Evolutionary conservation across 2,888 invertebrate genomes (phyloP).

Genomic region (Catocala nupta): DNA sequence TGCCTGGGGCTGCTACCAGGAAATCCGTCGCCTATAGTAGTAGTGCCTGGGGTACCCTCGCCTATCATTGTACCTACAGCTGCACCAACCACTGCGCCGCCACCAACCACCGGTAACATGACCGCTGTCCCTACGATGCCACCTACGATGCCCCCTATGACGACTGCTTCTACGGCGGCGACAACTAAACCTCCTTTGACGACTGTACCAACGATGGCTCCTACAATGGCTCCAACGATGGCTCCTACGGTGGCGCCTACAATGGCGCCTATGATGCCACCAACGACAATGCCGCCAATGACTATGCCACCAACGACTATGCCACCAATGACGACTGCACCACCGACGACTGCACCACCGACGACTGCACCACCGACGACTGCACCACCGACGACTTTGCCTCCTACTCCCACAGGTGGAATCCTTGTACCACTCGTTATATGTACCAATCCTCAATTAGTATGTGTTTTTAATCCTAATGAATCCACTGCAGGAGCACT

Average conservation of each 20-base stretch:
- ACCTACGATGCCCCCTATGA: slow-evolving; percentile 40
- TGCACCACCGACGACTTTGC: slow-evolving; percentile 13
- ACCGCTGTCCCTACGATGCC: slow-evolving; percentile 31
- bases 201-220: slow-evolving; percentile 32
- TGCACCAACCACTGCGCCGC: slow-evolving; percentile 56
- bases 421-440: slow-evolving; percentile 72
- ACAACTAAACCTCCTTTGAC: slow-evolving; percentile 22
- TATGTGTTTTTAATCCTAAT: slow-evolving; percentile 82
- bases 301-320: slow-evolving; percentile 40
- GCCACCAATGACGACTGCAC: slow-evolving; percentile 43
- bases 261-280: slow-evolving; percentile 42
- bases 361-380: slow-evolving; percentile 42
- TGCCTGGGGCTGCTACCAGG: slow-evolving; percentile 79
- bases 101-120: slow-evolving; percentile 46
- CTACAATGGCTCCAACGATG: slow-evolving; percentile 36
- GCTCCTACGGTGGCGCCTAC: slow-evolving; percentile 37
- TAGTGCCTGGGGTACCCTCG: slow-evolving; percentile 73
- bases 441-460: slow-evolving; percentile 77
- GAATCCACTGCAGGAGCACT: slow-evolving; percentile 76
- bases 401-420: slow-evolving; percentile 57
- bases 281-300: slow-evolving; percentile 22
- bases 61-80: slow-evolving; percentile 77
- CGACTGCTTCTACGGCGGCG: slow-evolving; percentile 31
- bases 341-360: background rate
- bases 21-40: slow-evolving; percentile 68